These are phyloP conservation scores for Girardinus metallicus DNA, from an alignment of 2,797 vertebrate genomes.

Conservation along the genomic window DNA sequence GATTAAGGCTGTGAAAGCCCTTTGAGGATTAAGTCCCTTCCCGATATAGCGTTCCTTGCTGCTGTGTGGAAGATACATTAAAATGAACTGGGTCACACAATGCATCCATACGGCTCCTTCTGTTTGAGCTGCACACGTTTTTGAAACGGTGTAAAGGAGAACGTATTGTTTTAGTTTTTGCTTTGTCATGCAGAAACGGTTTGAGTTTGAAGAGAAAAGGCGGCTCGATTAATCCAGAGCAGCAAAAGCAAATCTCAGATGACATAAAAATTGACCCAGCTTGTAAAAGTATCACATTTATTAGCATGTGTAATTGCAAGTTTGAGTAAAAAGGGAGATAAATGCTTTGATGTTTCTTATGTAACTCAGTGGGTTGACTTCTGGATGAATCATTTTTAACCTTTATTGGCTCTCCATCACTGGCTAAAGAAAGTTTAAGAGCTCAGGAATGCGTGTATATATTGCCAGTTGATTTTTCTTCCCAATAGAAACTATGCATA, in stretches of 20 bases:
- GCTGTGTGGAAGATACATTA: constrained; percentile 51
- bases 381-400: background rate
- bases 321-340: constrained; percentile 26
- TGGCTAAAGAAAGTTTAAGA: background rate
- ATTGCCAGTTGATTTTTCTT: background rate
- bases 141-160: constrained; percentile 18
- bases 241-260: constrained; percentile 18
- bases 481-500: background rate
- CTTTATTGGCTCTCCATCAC: background rate
- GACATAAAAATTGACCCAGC: constrained; percentile 46
- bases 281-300: constrained; percentile 31
- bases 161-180: background rate
- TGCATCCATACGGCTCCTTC: constrained; percentile 34
- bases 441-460: background rate
- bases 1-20: constrained; percentile 72
- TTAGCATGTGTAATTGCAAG: constrained; percentile 21
- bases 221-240: constrained; percentile 12
- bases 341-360: background rate
- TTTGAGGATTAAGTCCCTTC: constrained; percentile 73
- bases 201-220: constrained; percentile 5
- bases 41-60: constrained; percentile 57
- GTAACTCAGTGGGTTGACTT: background rate
- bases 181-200: background rate
- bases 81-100: constrained; percentile 62
- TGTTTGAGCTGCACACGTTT: constrained; percentile 46